These are phyloP conservation scores for Edolisoma coerulescens DNA, from an alignment of 2,113 vertebrate genomes.

Conservation along the genomic window DNA sequence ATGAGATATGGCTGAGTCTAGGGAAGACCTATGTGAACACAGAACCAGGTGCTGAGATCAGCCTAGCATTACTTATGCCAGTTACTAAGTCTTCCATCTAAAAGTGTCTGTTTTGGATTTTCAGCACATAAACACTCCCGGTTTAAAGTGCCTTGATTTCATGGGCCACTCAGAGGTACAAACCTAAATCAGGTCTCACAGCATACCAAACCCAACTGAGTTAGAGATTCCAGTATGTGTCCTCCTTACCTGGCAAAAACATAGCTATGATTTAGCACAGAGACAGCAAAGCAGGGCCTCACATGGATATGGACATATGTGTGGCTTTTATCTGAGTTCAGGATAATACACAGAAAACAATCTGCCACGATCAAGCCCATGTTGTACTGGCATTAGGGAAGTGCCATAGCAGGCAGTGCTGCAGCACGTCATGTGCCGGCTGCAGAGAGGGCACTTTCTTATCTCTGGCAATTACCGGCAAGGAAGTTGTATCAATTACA, in stretches of 20 bases:
- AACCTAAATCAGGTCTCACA: neutral
- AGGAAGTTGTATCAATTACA: neutral
- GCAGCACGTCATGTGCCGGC: neutral
- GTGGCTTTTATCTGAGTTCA: neutral
- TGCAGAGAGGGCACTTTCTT: neutral
- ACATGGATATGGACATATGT: neutral
- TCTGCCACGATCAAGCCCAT: neutral
- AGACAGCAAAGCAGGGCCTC: neutral
- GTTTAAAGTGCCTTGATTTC: neutral
- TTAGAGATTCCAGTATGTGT: neutral
- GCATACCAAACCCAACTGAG: neutral
- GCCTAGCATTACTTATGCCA: neutral
- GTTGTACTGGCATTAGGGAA: neutral
- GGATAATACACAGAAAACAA: neutral
- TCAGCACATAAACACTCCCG: neutral
- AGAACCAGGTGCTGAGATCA: neutral
- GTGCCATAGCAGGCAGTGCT: neutral
- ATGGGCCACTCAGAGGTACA: neutral
- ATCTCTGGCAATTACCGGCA: neutral
- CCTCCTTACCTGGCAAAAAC: neutral
- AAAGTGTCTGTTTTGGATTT: neutral
- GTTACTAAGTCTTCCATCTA: neutral
- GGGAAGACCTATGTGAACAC: neutral
- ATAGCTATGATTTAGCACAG: neutral
- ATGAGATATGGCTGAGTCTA: neutral